Percentiles rank a stretch among this genome's conserved stretches.
Conservation (phyloP, 2,113 vertebrate species). For the Origma solitaria region DNA sequence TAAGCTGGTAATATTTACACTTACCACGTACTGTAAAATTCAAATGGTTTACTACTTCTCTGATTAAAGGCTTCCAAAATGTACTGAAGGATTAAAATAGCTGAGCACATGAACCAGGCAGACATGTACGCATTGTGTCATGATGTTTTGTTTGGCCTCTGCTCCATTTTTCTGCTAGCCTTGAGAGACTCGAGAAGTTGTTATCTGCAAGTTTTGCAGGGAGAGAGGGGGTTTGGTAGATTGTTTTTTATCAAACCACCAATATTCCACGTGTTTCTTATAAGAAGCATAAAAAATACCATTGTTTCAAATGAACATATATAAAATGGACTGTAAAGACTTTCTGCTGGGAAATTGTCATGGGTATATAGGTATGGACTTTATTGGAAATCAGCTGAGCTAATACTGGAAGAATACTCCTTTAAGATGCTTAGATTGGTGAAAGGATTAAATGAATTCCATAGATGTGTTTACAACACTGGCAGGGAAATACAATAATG, state of each 20-base stretch:
- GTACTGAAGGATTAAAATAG: constrained; percentile 25
- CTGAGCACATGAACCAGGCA: not conserved
- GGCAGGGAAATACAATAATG: not conserved
- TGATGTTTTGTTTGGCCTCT: constrained; percentile 47
- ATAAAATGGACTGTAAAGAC: not conserved
- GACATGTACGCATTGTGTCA: constrained; percentile 27
- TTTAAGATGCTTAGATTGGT: not conserved
- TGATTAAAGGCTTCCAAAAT: constrained; percentile 39
- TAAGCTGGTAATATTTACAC: constrained; percentile 49
- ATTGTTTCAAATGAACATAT: not conserved
- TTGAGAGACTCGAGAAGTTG: not conserved
- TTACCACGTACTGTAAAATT: not conserved
- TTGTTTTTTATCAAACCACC: not conserved
- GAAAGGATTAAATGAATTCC: not conserved
- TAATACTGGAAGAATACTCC: not conserved
- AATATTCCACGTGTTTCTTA: not conserved
- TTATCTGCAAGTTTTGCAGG: not conserved
- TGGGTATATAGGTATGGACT: not conserved
- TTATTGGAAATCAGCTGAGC: not conserved
- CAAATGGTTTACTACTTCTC: not conserved
- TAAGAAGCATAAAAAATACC: not conserved
- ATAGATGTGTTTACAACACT: not conserved
- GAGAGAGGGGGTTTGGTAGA: not conserved
- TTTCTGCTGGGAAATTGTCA: not conserved
- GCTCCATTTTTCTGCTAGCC: not conserved